Percentiles rank a stretch among this genome's conserved stretches.
phyloP scores from a whole-genome alignment of 2,888 invertebrate species.

The Calliopum simillimum region DNA sequence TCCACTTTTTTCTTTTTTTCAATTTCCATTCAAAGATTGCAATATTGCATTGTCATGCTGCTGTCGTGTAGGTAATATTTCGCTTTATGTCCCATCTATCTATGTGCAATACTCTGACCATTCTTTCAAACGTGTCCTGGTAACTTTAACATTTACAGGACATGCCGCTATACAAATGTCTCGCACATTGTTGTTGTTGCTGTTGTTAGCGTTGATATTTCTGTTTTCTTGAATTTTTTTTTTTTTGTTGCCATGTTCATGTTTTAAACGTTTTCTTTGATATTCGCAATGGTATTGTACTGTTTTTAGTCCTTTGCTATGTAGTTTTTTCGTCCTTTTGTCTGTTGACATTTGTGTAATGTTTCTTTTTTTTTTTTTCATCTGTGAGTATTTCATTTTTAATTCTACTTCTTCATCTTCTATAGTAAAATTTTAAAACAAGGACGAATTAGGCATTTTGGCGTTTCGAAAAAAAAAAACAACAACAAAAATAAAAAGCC shows the following conservation, averaged over 20 bases:
- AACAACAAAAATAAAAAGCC: neutral
- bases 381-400: neutral
- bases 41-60: slow-evolving; percentile 7
- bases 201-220: neutral
- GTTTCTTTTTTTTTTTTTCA: neutral
- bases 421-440: neutral
- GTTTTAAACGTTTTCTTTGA: slow-evolving; percentile 8
- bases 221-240: neutral
- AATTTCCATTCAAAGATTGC: slow-evolving; percentile 2
- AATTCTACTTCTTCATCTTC: neutral
- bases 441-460: slow-evolving; percentile 10
- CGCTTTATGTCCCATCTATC: too few species aligned
- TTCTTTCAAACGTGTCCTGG: slow-evolving; percentile 11
- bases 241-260: neutral
- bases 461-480: neutral
- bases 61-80: slow-evolving; percentile 8
- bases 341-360: neutral
- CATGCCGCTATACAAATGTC: neutral
- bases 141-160: neutral
- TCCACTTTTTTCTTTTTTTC: slow-evolving; percentile 12
- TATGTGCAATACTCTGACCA: neutral
- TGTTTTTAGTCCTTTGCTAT: neutral
- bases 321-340: neutral
- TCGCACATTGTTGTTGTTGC: neutral
- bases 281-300: slow-evolving; percentile 2